phyloP scores from a whole-genome alignment of 2,888 invertebrate genomes.

The Drosophila niveifrons region DNA sequence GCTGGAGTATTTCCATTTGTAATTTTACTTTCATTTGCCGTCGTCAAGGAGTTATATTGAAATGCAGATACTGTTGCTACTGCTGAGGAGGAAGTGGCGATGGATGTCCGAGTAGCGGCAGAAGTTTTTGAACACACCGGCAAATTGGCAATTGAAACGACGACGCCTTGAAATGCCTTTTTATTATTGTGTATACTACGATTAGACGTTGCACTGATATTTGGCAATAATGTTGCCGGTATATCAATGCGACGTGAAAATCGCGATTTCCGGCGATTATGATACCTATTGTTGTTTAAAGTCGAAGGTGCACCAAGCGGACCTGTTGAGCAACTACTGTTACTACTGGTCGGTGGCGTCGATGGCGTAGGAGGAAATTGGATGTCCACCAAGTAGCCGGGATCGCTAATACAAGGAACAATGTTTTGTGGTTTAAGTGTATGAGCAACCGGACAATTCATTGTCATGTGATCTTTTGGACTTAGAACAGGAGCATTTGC shows the following conservation, averaged over 20 bases:
- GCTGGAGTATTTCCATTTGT: conserved; percentile 8
- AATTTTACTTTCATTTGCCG: conserved; percentile 27
- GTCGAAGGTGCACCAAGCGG: conserved; percentile 7
- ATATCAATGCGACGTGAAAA: conserved; percentile 65
- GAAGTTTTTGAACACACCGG: conserved; percentile 24
- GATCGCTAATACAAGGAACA: conserved; percentile 11
- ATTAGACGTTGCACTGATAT: conserved; percentile 4
- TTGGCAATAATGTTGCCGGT: conserved; percentile 20
- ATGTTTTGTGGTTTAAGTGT: conserved; percentile 4
- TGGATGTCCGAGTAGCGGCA: conserved; percentile 5
- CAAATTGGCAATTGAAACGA: conserved; percentile 37
- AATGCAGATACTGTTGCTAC: conserved; percentile 59
- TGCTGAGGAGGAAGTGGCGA: conserved; percentile 17
- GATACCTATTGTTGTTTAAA: conserved; percentile 40
- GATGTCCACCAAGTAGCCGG: conserved; percentile 29
- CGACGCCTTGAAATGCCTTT: conserved; percentile 23
- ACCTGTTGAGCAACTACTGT: conserved; percentile 61
- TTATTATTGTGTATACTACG: too few species aligned
- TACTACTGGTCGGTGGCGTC: conserved; percentile 58
- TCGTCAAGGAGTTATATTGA: conserved; percentile 69
- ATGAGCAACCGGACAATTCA: conserved; percentile 17
- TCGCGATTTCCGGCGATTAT: conserved; percentile 65
- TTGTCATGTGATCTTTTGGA: conserved; percentile 15
- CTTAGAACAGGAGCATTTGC: not conserved
- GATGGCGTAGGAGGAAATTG: conserved; percentile 54